These are phyloP conservation scores for Callyntrura guangdongensis DNA, from an alignment of 2,888 invertebrate species.

Conservation along the genomic window DNA sequence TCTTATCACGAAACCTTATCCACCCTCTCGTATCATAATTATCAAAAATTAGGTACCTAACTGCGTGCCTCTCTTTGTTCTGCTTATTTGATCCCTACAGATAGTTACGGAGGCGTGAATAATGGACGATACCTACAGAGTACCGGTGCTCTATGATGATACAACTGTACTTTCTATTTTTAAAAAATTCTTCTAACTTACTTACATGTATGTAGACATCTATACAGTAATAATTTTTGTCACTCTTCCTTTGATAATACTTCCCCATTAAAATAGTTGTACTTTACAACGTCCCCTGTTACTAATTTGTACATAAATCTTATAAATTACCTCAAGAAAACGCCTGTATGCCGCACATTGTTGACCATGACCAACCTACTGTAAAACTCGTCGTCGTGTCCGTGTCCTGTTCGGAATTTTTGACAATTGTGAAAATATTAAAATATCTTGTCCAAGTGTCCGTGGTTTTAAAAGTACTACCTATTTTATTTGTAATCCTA, in stretches of 20 bases:
- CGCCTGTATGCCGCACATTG: no score
- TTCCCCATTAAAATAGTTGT: not conserved
- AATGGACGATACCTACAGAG: slow-evolving; percentile 65
- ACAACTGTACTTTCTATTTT: not conserved
- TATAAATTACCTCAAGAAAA: not conserved
- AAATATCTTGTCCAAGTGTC: not conserved
- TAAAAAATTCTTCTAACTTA: not conserved
- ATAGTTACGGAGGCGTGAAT: slow-evolving; percentile 67
- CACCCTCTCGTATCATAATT: not conserved
- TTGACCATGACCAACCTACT: no score
- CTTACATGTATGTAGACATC: not conserved
- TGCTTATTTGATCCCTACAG: slow-evolving; percentile 37
- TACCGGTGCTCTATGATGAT: slow-evolving; percentile 55
- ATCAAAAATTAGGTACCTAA: not conserved
- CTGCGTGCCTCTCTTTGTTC: not conserved
- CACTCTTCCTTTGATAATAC: not conserved
- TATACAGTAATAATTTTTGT: not conserved
- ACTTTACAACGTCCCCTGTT: not conserved
- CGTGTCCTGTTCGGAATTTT: no score
- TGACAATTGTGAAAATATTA: not conserved
- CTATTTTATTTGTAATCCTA: no score
- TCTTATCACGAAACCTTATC: not conserved
- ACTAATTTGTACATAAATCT: not conserved
- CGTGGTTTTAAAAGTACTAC: no score
- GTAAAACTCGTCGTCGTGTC: no score